Evolutionary conservation across 2,888 invertebrate genomes (phyloP).

Genomic region (Thyatira batis): DNA sequence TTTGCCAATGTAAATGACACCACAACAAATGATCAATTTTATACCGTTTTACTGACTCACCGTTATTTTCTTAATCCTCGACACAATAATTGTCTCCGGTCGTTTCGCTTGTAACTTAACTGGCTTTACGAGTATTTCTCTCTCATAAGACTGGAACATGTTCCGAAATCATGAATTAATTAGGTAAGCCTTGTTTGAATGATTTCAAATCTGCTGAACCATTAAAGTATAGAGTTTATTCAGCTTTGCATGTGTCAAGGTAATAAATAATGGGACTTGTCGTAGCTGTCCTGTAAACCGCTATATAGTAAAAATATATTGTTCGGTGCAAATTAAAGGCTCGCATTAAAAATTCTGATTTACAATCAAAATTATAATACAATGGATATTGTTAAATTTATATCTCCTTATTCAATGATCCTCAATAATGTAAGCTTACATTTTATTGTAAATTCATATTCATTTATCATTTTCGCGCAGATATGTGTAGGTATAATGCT

Average conservation of each 20-base stretch:
- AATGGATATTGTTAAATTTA: slow-evolving; percentile 62
- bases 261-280: slow-evolving; percentile 45
- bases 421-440: slow-evolving; percentile 43
- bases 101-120: neutral
- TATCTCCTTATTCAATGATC: slow-evolving; percentile 57
- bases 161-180: neutral
- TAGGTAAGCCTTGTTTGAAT: neutral
- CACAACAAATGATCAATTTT: slow-evolving; percentile 47
- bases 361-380: slow-evolving; percentile 67
- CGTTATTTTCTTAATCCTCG: slow-evolving; percentile 10
- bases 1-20: slow-evolving; percentile 44
- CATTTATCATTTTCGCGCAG: slow-evolving; percentile 39
- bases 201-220: slow-evolving; percentile 5
- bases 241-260: slow-evolving; percentile 36
- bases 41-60: slow-evolving; percentile 30
- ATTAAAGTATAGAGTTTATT: too few species aligned
- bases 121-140: neutral
- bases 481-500: slow-evolving; percentile 32
- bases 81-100: neutral
- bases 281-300: slow-evolving; percentile 41
- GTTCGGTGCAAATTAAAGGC: slow-evolving; percentile 62
- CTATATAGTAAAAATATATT: slow-evolving; percentile 51
- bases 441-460: slow-evolving; percentile 38
- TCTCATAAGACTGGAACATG: neutral
- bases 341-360: slow-evolving; percentile 63